phyloP scores from a whole-genome alignment of 2,888 invertebrate genomes.

The Thumatha senex region DNA sequence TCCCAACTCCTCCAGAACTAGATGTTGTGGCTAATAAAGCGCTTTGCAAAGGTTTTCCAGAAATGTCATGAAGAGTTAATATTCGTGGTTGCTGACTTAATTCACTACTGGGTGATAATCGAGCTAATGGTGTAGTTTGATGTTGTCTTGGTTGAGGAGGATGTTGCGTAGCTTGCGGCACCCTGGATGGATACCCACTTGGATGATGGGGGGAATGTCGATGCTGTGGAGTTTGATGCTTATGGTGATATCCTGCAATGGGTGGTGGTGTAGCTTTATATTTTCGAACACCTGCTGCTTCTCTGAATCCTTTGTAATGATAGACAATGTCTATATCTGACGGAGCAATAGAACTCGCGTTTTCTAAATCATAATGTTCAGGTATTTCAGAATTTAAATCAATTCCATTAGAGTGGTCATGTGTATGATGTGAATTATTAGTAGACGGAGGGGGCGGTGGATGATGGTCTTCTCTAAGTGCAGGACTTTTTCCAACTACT shows the following conservation, averaged over 20 bases:
- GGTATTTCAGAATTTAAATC: constrained; percentile 92
- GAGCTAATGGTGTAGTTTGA: constrained; percentile 95
- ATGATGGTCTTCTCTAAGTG: constrained; percentile 90
- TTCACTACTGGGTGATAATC: constrained; percentile 96
- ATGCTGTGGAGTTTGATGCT: constrained; percentile 89
- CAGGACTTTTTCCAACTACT: constrained; percentile 92
- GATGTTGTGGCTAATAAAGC: constrained; percentile 95
- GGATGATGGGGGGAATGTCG: constrained; percentile 91
- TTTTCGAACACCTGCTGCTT: constrained; percentile 91
- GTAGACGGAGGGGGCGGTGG: constrained; percentile 90
- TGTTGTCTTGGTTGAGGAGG: constrained; percentile 88
- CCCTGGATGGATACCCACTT: constrained; percentile 88
- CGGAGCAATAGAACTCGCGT: constrained; percentile 98
- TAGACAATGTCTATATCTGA: constrained; percentile 98
- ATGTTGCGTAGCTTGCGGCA: constrained; percentile 87
- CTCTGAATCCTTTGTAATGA: constrained; percentile 97
- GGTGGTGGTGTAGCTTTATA: constrained; percentile 95
- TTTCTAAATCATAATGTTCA: constrained; percentile 98
- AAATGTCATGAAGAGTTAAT: constrained; percentile 96
- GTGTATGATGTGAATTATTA: constrained; percentile 87
- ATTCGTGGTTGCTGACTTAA: constrained; percentile 96
- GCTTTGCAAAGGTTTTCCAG: constrained; percentile 95
- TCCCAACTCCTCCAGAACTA: constrained; percentile 93
- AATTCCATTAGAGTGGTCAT: constrained; percentile 88
- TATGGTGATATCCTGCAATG: constrained; percentile 89